Conservation (phyloP, 1,140 invertebrate genomes). For the Pseudomyrmex flavicornis region DNA sequence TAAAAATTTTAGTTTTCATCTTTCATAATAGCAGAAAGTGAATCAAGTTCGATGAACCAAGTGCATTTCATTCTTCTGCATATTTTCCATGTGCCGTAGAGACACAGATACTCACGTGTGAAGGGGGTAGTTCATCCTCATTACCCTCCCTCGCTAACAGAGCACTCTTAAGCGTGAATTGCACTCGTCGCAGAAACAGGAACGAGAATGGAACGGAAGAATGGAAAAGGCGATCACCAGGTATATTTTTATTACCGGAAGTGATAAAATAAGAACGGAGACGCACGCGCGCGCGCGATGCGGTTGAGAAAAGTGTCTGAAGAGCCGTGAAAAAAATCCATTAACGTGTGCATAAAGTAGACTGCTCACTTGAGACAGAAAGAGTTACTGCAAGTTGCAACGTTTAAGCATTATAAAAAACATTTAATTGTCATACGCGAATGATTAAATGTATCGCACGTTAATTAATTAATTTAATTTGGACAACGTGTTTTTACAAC, state of each 20-base stretch:
- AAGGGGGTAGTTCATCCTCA: conserved; percentile 58
- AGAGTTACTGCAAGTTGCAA: too few species aligned
- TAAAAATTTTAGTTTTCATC: too few species aligned
- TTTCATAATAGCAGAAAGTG: conserved; percentile 2
- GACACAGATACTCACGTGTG: neutral
- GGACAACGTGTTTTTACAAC: too few species aligned
- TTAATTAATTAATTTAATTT: too few species aligned
- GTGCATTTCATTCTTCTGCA: conserved; percentile 15
- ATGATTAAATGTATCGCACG: too few species aligned
- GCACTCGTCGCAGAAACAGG: conserved; percentile 48
- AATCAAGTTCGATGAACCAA: conserved; percentile 13
- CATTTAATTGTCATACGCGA: too few species aligned
- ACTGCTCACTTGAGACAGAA: too few species aligned
- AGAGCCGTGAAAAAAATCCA: too few species aligned
- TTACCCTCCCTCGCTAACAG: conserved; percentile 65
- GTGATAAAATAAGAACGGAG: neutral
- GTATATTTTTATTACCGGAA: conserved; percentile 2
- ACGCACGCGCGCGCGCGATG: neutral
- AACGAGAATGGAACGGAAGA: conserved; percentile 2
- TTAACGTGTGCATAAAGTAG: too few species aligned
- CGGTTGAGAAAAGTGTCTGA: too few species aligned
- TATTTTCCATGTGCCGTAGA: conserved; percentile 13
- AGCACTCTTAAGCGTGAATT: conserved; percentile 68
- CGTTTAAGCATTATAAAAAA: too few species aligned
- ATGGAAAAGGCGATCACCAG: conserved; percentile 21